phyloP scores from a whole-genome alignment of 2,797 vertebrate genomes.

The Poeciliopsis turneri region DNA sequence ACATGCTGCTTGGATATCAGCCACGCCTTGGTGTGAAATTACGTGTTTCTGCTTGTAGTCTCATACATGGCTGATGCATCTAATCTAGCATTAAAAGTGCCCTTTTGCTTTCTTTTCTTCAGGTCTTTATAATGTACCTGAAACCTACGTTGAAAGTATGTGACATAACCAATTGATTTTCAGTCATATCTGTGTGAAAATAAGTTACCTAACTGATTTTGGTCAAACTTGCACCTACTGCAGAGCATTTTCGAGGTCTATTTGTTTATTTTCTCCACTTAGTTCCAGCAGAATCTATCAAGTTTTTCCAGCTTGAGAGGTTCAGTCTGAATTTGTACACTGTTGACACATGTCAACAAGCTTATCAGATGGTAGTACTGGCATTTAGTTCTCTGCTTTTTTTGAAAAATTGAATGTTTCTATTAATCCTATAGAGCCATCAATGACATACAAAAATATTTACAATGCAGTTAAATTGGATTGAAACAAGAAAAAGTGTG shows the following conservation, averaged over 20 bases:
- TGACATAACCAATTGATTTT: not conserved
- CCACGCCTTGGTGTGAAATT: conserved; percentile 69
- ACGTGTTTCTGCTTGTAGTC: conserved; percentile 70
- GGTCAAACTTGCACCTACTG: not conserved
- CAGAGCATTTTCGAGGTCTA: not conserved
- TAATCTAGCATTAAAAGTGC: conserved; percentile 57
- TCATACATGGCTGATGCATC: conserved; percentile 68
- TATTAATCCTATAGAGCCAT: not conserved
- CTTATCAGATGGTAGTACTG: not conserved
- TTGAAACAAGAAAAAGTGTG: not conserved
- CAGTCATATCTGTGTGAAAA: not conserved
- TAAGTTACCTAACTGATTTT: not conserved
- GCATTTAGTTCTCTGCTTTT: not conserved
- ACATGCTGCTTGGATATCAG: conserved; percentile 70
- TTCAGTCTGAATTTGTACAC: not conserved
- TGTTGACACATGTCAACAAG: not conserved
- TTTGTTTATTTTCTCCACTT: not conserved
- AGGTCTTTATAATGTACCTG: not conserved
- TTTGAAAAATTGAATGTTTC: not conserved
- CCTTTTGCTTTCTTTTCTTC: conserved; percentile 16
- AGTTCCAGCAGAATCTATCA: not conserved
- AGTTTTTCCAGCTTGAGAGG: not conserved
- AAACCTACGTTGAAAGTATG: not conserved
- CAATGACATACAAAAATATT: not conserved
- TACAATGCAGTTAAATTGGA: not conserved